Evolutionary conservation across 1,140 invertebrate genomes (phyloP).

Genomic region (Arctopsyche grandis): DNA sequence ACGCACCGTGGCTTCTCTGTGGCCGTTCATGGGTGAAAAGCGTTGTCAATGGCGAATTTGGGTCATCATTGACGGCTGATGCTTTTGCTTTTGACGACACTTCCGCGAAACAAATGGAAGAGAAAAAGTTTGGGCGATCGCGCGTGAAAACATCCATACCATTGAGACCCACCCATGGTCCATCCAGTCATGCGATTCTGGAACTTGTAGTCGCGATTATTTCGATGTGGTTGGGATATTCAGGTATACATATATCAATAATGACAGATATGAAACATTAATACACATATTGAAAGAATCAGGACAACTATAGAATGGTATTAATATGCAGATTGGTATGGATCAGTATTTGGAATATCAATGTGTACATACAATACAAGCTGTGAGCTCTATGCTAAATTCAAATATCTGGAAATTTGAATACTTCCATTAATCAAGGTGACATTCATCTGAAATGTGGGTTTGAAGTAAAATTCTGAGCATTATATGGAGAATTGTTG

Average conservation of each 20-base stretch:
- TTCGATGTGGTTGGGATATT: not conserved
- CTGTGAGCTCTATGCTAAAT: too few relatives aligned
- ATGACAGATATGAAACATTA: too few relatives aligned
- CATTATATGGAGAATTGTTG: too few relatives aligned
- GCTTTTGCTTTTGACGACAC: slow-evolving; percentile 16
- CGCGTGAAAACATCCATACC: slow-evolving; percentile 44
- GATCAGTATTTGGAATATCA: too few relatives aligned
- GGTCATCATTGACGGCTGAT: slow-evolving; percentile 42
- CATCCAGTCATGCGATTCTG: not conserved
- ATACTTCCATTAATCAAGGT: too few relatives aligned
- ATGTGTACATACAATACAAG: too few relatives aligned
- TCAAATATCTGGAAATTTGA: too few relatives aligned
- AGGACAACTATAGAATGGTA: too few relatives aligned
- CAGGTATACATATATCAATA: not conserved
- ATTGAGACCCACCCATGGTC: slow-evolving; percentile 35
- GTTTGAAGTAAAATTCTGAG: too few relatives aligned
- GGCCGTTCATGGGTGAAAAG: slow-evolving; percentile 39
- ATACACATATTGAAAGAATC: too few relatives aligned
- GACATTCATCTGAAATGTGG: too few relatives aligned
- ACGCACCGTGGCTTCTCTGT: slow-evolving; percentile 13
- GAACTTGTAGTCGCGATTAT: not conserved
- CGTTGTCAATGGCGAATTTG: slow-evolving; percentile 31
- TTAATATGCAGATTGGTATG: too few relatives aligned
- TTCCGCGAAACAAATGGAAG: slow-evolving; percentile 25
- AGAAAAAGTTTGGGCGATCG: slow-evolving; percentile 35